Evolutionary conservation across 1,140 invertebrate genomes (phyloP), one percentile per base, ranked within the genome.

Genomic region (Heterodera schachtii): DNA sequence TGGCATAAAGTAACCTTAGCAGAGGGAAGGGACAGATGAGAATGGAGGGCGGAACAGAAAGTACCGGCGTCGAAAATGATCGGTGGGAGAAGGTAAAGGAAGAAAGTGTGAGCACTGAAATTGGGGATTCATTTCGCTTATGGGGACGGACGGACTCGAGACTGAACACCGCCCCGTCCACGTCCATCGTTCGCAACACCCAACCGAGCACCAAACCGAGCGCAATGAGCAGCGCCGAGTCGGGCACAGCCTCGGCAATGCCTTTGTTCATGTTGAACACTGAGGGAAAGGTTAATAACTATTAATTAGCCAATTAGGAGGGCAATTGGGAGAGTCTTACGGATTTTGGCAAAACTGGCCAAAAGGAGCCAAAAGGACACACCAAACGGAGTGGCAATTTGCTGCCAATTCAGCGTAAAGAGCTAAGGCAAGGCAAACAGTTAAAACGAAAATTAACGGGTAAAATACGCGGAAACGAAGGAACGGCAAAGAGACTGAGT

Each of bases 1-100:
- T 79, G 97, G 96, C 95, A 99, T 97, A 91, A 98, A 98, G 91
- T 98, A 99, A 6, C 96, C 57, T 60, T 5, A 60, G 6, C 49
- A 52, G 49, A 96, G 16, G 96, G 95, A 75, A 66, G 44, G 47
- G 43, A 31, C 16, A 64, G 47, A 4, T 64, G 2, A 13, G 47
- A 8, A 43, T 41, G 8, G 41, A 16, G 16, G 57, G 44, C 19
- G 57, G 41, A 76, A n/a, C 19, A 21, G 19, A 52, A 4, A 75
- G 82, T 49, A 90, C 86, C 87, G 47, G 88, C 89, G 83, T 89
- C 83, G 46, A 85, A 87, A 73, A 91, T 91, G 87, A 90, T 92
- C 87, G 92, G 92, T 46, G 92, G 92, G 11, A 89, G 80, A 19
- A 89, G 81, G 70, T 90, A 89, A 13, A 90, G 52, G 70, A 89